These are phyloP conservation scores for Perognathus longimembris DNA, from an alignment of 2,113 vertebrate species.

Conservation along the genomic window DNA sequence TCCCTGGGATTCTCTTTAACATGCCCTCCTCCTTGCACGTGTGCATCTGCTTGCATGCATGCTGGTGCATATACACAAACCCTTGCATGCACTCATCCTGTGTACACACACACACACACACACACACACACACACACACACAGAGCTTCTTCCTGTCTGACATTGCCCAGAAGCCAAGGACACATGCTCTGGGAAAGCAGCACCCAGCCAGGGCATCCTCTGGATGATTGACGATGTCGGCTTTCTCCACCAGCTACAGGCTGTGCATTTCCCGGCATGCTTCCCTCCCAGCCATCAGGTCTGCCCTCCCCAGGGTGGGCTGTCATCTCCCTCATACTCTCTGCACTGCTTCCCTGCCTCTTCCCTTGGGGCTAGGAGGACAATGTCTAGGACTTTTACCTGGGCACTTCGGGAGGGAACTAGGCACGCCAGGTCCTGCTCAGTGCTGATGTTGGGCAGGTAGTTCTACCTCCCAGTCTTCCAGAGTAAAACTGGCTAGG, in stretches of 20 bases:
- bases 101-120: neutral
- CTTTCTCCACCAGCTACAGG: neutral
- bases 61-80: too few species aligned
- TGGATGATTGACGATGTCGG: neutral
- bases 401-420: neutral
- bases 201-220: neutral
- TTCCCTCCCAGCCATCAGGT: neutral
- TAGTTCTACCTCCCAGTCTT: neutral
- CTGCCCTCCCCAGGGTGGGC: neutral
- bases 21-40: neutral
- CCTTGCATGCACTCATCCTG: too few species aligned
- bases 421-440: neutral
- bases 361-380: neutral
- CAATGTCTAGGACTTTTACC: neutral
- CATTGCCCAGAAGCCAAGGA: slow-evolving; percentile 40
- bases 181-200: neutral
- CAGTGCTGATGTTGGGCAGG: neutral
- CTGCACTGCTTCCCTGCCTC: neutral
- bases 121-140: neutral
- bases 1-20: neutral
- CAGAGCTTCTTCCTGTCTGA: neutral
- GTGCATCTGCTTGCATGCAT: neutral
- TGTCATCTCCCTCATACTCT: neutral
- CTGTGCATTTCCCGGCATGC: neutral
- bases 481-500: neutral